Base-by-base conservation (phyloP, 2,888 invertebrate species). In the Caenorhabditis panamensis region DNA sequence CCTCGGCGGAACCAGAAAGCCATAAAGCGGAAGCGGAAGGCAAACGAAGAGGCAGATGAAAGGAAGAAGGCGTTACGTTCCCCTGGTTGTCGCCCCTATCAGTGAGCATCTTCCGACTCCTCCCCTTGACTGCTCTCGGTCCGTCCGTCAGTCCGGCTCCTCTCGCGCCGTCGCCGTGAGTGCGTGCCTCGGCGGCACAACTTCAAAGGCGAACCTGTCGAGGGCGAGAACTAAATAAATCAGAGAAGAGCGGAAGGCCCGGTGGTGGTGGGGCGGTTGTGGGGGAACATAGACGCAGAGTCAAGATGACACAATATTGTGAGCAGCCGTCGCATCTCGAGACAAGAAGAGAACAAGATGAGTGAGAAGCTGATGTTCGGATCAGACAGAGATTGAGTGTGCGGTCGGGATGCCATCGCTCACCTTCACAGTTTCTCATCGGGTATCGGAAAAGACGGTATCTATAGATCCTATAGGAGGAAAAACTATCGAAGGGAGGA, bases 191-290 rank as follows among this genome's bases (percentile, higher is more conserved):
- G 75, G 26, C 76, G 76, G 76, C 68, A 62, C 16, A 63, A 31
- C 68, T 49, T 77, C 76, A 77, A 77, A 77, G 73, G 61, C 76
- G 76, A 77, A 77, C 76, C 76, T 77, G 76, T 77, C 76, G 68
- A 68, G 68, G 76, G 68, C 76, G 76, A 77, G 76, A 77, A 77
- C 76, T 77, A 77, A 77, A 77, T 77, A 77, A 77, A 77, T 77
- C 76, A 77, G 76, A 37, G 61, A 16, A n/a, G 37, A 64, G 22
- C 37, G 28, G 28, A 28, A 26, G 54, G 54, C 54, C 54, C 54
- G 54, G 54, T 54, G 54, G 54, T 54, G 62, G 62, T n/a, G 62
- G 47, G 28, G n/a, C 24, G n/a, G 47, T 2, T 16, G 62, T 18
- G 18, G 62, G 28, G 26, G 61, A n/a, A 44, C 28, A 22, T n/a